phyloP scores from a whole-genome alignment of 2,888 invertebrate species.

The Eulithis testata region DNA sequence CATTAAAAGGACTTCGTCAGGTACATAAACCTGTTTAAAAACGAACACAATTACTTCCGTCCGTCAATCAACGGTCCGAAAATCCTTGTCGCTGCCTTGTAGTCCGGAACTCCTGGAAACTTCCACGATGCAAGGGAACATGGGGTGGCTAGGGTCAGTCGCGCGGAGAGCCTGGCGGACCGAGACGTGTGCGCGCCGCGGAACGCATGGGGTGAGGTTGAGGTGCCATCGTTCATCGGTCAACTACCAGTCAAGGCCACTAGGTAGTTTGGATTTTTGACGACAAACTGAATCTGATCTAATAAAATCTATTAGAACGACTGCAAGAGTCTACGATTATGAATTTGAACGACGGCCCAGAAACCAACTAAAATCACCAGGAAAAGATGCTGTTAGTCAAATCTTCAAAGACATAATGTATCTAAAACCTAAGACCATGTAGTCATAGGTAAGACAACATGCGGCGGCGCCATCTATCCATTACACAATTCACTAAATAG shows the following conservation, averaged over 20 bases:
- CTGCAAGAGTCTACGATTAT: neutral
- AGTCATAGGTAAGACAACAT: neutral
- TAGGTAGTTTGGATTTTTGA: neutral
- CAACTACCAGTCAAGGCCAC: slow-evolving; percentile 53
- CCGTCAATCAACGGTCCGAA: slow-evolving; percentile 49
- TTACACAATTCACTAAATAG: slow-evolving; percentile 26
- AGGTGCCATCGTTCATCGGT: slow-evolving; percentile 54
- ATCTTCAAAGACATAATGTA: neutral
- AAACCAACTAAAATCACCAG: neutral
- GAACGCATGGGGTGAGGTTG: slow-evolving; percentile 60
- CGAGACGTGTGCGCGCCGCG: slow-evolving; percentile 63
- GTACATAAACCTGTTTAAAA: slow-evolving; percentile 12
- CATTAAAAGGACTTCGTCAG: neutral
- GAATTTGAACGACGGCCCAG: too few relatives aligned
- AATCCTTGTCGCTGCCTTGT: slow-evolving; percentile 46
- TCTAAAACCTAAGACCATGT: neutral
- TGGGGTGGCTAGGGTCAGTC: slow-evolving; percentile 55
- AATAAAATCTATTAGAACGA: neutral
- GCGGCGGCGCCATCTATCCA: slow-evolving; percentile 50
- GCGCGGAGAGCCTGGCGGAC: slow-evolving; percentile 58
- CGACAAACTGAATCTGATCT: neutral
- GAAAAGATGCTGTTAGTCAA: neutral
- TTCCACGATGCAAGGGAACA: slow-evolving; percentile 32
- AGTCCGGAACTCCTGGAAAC: slow-evolving; percentile 43
- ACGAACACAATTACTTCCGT: slow-evolving; percentile 33